Percentiles rank a stretch among this genome's conserved stretches.
These are phyloP conservation scores for Archocentrus centrarchus DNA, from an alignment of 2,113 vertebrate species.

Conservation along the genomic window DNA sequence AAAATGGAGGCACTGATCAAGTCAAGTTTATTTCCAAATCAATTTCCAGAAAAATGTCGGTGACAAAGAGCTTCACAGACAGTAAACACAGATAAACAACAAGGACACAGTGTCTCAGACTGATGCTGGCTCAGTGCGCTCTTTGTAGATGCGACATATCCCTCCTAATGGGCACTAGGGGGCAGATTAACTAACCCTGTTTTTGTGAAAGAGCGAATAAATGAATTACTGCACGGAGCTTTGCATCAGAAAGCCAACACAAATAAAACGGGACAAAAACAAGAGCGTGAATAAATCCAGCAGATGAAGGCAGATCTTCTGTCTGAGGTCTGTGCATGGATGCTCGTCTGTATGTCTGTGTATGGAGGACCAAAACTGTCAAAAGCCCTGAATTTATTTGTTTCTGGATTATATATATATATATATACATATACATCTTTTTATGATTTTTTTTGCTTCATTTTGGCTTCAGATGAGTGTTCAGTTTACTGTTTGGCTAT, in stretches of 20 bases:
- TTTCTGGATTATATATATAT: no score
- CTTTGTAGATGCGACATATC: constrained; percentile 31
- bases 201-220: constrained; percentile 37
- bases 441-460: no score
- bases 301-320: constrained; percentile 28
- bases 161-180: constrained; percentile 43
- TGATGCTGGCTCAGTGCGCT: constrained; percentile 32
- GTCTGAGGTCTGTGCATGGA: constrained; percentile 11
- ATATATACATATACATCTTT: no score
- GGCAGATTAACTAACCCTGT: constrained; percentile 41
- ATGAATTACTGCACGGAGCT: constrained; percentile 27
- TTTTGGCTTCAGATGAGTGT: no score
- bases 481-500: no score
- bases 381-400: no score
- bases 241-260: constrained; percentile 11
- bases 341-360: background rate
- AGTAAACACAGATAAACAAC: constrained; percentile 48
- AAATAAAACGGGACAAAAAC: constrained; percentile 16
- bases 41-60: constrained; percentile 43
- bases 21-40: constrained; percentile 54
- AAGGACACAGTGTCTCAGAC: constrained; percentile 43
- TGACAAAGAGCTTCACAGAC: constrained; percentile 50
- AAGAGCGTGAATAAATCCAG: constrained; percentile 31
- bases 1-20: constrained; percentile 36
- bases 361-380: background rate